These are phyloP conservation scores for Meliscaeva auricollis DNA, from an alignment of 2,888 invertebrate genomes.

Conservation along the genomic window DNA sequence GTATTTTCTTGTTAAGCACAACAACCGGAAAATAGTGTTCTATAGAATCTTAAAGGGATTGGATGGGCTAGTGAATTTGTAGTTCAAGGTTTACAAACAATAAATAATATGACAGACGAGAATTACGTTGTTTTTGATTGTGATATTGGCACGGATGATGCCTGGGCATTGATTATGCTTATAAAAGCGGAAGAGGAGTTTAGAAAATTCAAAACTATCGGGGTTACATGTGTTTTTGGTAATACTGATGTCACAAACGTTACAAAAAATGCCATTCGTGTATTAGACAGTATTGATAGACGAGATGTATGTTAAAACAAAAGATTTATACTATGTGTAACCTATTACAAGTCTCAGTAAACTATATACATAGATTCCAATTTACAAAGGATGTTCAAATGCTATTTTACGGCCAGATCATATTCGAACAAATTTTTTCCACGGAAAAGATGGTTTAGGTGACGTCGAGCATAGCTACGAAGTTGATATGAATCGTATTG, in stretches of 20 bases:
- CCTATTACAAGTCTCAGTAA: no score
- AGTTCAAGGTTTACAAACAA: not conserved
- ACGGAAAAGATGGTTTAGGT: slow-evolving; percentile 90
- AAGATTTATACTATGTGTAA: no score
- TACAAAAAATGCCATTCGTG: slow-evolving; percentile 88
- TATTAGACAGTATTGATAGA: slow-evolving; percentile 86
- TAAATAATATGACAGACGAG: slow-evolving; percentile 57
- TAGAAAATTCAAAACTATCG: slow-evolving; percentile 84
- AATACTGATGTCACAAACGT: slow-evolving; percentile 89
- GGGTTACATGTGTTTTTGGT: slow-evolving; percentile 90
- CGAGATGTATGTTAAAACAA: slow-evolving; percentile 85
- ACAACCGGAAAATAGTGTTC: slow-evolving; percentile 7
- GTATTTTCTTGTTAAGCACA: not conserved
- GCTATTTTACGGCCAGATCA: slow-evolving; percentile 79
- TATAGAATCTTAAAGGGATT: slow-evolving; percentile 1
- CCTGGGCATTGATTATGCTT: slow-evolving; percentile 86
- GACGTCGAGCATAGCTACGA: slow-evolving; percentile 85
- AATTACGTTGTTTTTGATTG: slow-evolving; percentile 85
- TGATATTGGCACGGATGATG: slow-evolving; percentile 88
- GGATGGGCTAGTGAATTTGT: not conserved
- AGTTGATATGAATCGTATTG: slow-evolving; percentile 83
- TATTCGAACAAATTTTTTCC: slow-evolving; percentile 83
- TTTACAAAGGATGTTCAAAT: slow-evolving; percentile 78
- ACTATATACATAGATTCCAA: slow-evolving; percentile 77
- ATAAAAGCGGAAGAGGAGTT: slow-evolving; percentile 84